Conservation (phyloP, 2,888 invertebrate species). For the Operophtera brumata region DNA sequence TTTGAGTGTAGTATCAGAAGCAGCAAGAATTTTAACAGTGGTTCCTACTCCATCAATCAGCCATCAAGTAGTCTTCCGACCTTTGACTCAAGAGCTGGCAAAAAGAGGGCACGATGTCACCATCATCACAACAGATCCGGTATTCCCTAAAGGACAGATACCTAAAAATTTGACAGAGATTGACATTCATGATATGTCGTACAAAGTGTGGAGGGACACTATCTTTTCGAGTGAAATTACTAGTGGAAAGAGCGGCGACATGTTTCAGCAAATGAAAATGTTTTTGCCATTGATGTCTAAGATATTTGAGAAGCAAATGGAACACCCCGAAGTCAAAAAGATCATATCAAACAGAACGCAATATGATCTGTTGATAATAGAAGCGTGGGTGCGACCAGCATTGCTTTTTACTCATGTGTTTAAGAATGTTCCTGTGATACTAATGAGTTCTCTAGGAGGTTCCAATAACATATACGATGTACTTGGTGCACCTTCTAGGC, state of each 20-base stretch:
- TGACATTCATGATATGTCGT: constrained; percentile 44
- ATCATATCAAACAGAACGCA: constrained; percentile 17
- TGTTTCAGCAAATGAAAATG: constrained; percentile 9
- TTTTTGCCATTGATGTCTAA: constrained; percentile 11
- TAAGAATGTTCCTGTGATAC: constrained; percentile 32
- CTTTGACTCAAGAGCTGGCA: constrained; percentile 54
- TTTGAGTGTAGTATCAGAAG: constrained; percentile 13
- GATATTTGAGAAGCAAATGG: constrained; percentile 23
- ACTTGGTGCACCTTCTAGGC: constrained; percentile 17
- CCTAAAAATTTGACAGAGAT: constrained; percentile 54
- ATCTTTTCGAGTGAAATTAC: constrained; percentile 11
- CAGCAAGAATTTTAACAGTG: constrained; percentile 54
- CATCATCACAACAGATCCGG: constrained; percentile 58
- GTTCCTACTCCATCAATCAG: constrained; percentile 59
- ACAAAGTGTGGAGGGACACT: constrained; percentile 33
- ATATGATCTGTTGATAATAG: constrained; percentile 34
- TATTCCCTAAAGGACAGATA: constrained; percentile 36
- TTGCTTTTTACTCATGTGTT: constrained; percentile 29
- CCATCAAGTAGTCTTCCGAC: constrained; percentile 59
- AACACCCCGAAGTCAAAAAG: constrained; percentile 19
- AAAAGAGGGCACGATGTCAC: constrained; percentile 63
- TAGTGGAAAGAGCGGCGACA: constrained; percentile 14
- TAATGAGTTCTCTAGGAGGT: constrained; percentile 29
- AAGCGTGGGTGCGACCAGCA: constrained; percentile 31
- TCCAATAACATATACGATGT: constrained; percentile 12